phyloP scores from a whole-genome alignment of 2,797 vertebrate species.

The Coccyzus lansbergi region DNA sequence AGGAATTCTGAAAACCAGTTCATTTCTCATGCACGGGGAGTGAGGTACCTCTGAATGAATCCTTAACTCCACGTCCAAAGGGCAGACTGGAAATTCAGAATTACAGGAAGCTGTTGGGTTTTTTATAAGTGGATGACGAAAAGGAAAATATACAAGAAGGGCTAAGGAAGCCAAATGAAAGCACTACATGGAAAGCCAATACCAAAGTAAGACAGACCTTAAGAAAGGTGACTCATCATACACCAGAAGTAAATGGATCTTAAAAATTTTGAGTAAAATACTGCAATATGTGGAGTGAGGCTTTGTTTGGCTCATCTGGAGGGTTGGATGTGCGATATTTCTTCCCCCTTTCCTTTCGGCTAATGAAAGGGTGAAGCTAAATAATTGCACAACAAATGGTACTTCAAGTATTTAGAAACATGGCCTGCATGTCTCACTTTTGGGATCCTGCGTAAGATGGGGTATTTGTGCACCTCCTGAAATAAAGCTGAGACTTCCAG shows the following conservation, averaged over 20 bases:
- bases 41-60: background rate
- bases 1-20: background rate
- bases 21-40: background rate
- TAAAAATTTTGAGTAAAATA: conserved; percentile 10
- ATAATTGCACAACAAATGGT: conserved; percentile 25
- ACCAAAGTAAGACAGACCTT: conserved; percentile 5
- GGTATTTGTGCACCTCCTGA: conserved; percentile 12
- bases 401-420: conserved; percentile 56
- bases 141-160: background rate
- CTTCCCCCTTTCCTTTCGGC: background rate
- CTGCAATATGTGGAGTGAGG: background rate
- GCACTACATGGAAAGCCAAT: background rate
- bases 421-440: background rate
- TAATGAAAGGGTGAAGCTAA: conserved; percentile 7
- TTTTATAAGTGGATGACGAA: background rate
- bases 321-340: background rate
- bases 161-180: conserved; percentile 21
- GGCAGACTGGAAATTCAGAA: background rate
- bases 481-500: conserved; percentile 3
- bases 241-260: background rate
- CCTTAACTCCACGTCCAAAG: background rate
- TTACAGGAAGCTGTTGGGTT: conserved; percentile 5
- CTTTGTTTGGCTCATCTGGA: background rate
- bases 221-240: background rate
- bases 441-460: background rate